Conservation (phyloP, 2,888 invertebrate genomes). For the Xylophagus ater region DNA sequence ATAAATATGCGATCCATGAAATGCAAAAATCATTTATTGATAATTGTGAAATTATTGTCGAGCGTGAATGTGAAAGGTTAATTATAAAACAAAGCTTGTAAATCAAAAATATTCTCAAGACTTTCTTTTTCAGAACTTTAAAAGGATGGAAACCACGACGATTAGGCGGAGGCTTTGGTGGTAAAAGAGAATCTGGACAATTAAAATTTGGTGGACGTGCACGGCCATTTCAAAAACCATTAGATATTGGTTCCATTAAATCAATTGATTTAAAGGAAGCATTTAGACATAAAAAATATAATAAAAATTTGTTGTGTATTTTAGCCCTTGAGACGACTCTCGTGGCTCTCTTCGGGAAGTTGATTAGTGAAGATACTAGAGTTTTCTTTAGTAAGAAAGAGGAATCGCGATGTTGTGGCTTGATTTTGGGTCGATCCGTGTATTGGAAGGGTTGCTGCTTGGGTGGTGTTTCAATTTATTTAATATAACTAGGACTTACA, state of each 20-base stretch:
- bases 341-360: too few species aligned
- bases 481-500: too few species aligned
- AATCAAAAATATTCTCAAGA: not conserved
- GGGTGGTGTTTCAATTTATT: too few species aligned
- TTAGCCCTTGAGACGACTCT: too few species aligned
- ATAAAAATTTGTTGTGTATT: conserved; percentile 42
- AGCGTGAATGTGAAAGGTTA: conserved; percentile 60
- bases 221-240: conserved; percentile 62
- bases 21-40: conserved; percentile 53
- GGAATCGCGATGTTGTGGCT: too few species aligned
- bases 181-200: conserved; percentile 77
- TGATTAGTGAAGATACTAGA: too few species aligned
- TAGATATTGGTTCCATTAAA: conserved; percentile 28
- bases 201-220: conserved; percentile 74
- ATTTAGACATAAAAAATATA: conserved; percentile 12
- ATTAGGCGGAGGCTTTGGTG: conserved; percentile 80
- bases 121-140: conserved; percentile 32
- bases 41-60: conserved; percentile 59
- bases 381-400: too few species aligned
- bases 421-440: too few species aligned
- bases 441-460: too few species aligned
- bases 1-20: conserved; percentile 49
- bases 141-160: conserved; percentile 76
- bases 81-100: conserved; percentile 23
- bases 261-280: conserved; percentile 24